phyloP scores from a whole-genome alignment of 64 coral and sea anemone species.

The Acropora tenuis region DNA sequence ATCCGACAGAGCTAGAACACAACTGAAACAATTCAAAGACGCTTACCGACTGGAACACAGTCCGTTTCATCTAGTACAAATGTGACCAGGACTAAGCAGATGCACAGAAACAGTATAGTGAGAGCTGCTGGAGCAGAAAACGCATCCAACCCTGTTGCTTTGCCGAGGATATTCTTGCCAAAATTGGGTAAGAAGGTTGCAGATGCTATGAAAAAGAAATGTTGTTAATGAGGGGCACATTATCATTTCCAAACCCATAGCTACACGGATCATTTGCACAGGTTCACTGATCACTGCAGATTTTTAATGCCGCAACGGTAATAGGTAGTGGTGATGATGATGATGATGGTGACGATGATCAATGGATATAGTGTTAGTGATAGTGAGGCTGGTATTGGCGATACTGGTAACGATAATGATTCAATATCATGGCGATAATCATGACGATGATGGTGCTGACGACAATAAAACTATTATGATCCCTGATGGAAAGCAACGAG shows the following conservation, averaged over 20 bases:
- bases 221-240: background rate
- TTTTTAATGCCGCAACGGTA: no score
- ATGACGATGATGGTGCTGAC: conserved; percentile 5
- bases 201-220: conserved; percentile 22
- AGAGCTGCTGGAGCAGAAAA: conserved; percentile 63
- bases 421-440: background rate
- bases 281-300: background rate
- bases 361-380: background rate
- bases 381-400: background rate
- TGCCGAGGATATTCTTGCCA: conserved; percentile 57
- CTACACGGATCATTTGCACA: background rate
- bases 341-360: background rate
- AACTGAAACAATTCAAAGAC: background rate
- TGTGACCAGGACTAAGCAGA: conserved; percentile 50
- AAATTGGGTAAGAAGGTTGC: conserved; percentile 73
- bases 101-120: conserved; percentile 47
- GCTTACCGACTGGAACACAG: conserved; percentile 59
- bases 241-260: background rate
- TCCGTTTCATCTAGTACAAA: conserved; percentile 65
- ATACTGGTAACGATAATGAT: background rate
- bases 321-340: background rate
- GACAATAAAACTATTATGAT: background rate
- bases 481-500: background rate
- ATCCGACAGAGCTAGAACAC: background rate
- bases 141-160: conserved; percentile 63